These are phyloP conservation scores for Acridotheres tristis DNA, from an alignment of 2,797 vertebrate species.

Conservation along the genomic window DNA sequence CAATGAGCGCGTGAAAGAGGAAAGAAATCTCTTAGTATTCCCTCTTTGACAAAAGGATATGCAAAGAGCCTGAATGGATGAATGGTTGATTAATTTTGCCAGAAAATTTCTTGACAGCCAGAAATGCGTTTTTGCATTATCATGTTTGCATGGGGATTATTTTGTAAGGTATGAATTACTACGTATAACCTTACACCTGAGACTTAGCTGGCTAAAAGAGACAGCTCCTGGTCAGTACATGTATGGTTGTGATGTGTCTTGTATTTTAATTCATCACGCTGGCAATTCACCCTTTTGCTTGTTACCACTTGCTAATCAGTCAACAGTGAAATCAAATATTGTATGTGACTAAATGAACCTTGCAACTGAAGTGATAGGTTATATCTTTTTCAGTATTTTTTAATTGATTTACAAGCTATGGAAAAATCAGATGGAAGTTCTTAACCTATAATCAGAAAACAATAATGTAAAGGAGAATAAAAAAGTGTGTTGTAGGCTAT, in stretches of 20 bases:
- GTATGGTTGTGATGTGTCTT: constrained; percentile 44
- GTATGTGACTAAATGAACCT: constrained; percentile 64
- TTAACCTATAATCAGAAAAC: background rate
- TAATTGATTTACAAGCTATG: constrained; percentile 12
- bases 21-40: constrained; percentile 94
- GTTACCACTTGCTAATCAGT: constrained; percentile 59
- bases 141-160: constrained; percentile 92
- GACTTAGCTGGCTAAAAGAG: constrained; percentile 83
- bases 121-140: constrained; percentile 96
- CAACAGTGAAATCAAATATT: constrained; percentile 62
- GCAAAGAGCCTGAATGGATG: constrained; percentile 99
- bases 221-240: constrained; percentile 64
- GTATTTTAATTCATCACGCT: constrained; percentile 49
- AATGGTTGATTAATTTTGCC: constrained; percentile 99
- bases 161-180: constrained; percentile 92
- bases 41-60: constrained; percentile 99
- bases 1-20: constrained; percentile 90
- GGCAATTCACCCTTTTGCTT: constrained; percentile 43
- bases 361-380: constrained; percentile 45
- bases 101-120: constrained; percentile 97
- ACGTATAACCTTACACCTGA: constrained; percentile 90
- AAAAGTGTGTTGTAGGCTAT: background rate
- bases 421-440: background rate
- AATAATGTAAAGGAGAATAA: background rate
- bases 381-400: constrained; percentile 8